Evolutionary conservation across 2,113 vertebrate genomes (phyloP).

Genomic region (Syrmaticus mikado): DNA sequence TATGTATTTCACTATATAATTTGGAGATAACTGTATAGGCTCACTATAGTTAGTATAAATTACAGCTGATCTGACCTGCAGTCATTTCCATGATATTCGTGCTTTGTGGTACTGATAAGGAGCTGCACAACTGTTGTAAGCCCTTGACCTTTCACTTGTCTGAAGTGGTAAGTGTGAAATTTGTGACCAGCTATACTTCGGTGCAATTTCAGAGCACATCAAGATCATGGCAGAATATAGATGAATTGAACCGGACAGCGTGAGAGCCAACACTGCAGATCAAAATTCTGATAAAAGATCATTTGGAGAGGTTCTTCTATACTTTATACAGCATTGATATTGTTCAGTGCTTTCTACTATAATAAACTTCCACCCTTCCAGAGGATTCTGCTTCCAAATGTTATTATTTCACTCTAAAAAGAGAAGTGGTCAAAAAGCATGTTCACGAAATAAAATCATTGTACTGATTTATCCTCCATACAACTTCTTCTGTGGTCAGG

Average conservation of each 20-base stretch:
- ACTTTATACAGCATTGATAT: background rate
- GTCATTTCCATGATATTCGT: slow-evolving; percentile 39
- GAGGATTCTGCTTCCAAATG: background rate
- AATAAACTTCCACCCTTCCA: background rate
- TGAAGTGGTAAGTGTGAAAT: slow-evolving; percentile 67
- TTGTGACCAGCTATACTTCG: slow-evolving; percentile 53
- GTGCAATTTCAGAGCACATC: slow-evolving; percentile 60
- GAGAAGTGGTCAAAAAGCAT: background rate
- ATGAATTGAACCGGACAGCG: slow-evolving; percentile 42
- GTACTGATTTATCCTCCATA: background rate
- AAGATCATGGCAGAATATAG: slow-evolving; percentile 38
- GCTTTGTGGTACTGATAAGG: slow-evolving; percentile 21
- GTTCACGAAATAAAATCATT: background rate
- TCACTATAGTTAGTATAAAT: slow-evolving; percentile 41
- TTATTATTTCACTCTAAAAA: background rate
- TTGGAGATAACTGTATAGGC: background rate
- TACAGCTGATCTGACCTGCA: slow-evolving; percentile 55
- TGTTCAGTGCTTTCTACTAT: background rate
- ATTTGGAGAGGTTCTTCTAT: background rate
- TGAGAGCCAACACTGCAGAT: slow-evolving; percentile 9
- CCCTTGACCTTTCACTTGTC: slow-evolving; percentile 67
- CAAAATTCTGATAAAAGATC: background rate
- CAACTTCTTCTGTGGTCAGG: background rate
- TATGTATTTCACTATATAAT: background rate
- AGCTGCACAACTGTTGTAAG: slow-evolving; percentile 58